Base-by-base conservation (phyloP, 2,797 vertebrate genomes). In the Octomys mimax region DNA sequence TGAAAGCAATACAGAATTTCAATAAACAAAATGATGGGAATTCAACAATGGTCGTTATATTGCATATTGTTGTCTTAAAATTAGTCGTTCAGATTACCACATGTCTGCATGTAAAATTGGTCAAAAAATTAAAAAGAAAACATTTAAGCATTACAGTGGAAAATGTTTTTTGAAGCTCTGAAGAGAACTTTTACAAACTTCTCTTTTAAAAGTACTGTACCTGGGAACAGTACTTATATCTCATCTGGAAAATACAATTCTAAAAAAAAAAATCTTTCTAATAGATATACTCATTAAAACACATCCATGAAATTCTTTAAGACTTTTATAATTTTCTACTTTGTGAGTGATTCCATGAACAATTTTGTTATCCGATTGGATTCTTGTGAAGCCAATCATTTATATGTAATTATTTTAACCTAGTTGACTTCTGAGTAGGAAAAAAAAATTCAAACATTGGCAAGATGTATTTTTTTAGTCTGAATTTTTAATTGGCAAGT, bases 401-500 rank as follows among this genome's bases (percentile, higher is more conserved):
- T 87, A 93, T 87, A 11, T 86, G 61, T 94, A 71, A 75, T 90
- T 90, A 59, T 93, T 95, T 86, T 73, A 87, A 80, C n/a, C 36
- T 59, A 21, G 22, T 80, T 62, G 22, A 87, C 42, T 87, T 94
- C n/a, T 68, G 82, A 81, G 36, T 49, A 88, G 52, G 36, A 22
- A 28, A 49, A 42, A 85, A 59, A 52, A 85, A 52, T 31, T 78
- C 16, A 33, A 52, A 33, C 89, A 4, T 22, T n/a, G 42, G 16
- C 61, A 73, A 73, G 16, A 18, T 71, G 11, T 68, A 39, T 84
- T 89, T 79, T 89, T 68, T 82, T 22, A 88, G 9, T 79, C 21
- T 66, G 26, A 39, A 49, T 36, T 85, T 89, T 96, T 61, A 71
- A 26, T 54, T 91, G 46, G 18, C 24, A 31, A 77, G 42, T 42